Evolutionary conservation across 2,797 vertebrate species (phyloP).

Genomic region (Myioborus melanocephalus): DNA sequence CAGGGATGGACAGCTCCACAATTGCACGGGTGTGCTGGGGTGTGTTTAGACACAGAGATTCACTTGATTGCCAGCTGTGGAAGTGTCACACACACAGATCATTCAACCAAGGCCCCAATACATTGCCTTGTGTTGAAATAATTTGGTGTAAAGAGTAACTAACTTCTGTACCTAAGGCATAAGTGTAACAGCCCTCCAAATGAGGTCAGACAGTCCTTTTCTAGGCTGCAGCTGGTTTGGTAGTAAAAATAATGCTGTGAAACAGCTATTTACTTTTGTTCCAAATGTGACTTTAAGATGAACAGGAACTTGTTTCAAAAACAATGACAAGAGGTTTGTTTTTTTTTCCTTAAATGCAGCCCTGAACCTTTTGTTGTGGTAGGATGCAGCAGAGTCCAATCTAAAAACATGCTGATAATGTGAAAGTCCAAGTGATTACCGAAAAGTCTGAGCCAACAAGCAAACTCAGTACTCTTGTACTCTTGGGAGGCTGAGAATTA

Average conservation of each 20-base stretch:
- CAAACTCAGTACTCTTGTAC: background rate
- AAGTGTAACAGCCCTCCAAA: background rate
- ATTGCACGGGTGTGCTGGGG: background rate
- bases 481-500: background rate
- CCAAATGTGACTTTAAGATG: background rate
- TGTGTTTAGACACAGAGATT: background rate
- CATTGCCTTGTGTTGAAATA: background rate
- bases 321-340: accelerated
- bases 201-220: background rate
- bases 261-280: background rate
- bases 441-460: background rate
- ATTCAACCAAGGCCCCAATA: background rate
- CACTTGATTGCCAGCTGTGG: background rate
- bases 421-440: background rate
- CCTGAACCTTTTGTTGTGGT: background rate
- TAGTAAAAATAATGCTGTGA: background rate
- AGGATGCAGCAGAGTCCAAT: background rate
- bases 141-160: background rate
- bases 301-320: background rate
- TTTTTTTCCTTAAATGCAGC: background rate
- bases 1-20: background rate
- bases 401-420: background rate
- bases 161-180: background rate
- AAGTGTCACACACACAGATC: background rate
- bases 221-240: background rate